phyloP scores from a whole-genome alignment of 2,888 invertebrate species.

The Augiades crinisus region DNA sequence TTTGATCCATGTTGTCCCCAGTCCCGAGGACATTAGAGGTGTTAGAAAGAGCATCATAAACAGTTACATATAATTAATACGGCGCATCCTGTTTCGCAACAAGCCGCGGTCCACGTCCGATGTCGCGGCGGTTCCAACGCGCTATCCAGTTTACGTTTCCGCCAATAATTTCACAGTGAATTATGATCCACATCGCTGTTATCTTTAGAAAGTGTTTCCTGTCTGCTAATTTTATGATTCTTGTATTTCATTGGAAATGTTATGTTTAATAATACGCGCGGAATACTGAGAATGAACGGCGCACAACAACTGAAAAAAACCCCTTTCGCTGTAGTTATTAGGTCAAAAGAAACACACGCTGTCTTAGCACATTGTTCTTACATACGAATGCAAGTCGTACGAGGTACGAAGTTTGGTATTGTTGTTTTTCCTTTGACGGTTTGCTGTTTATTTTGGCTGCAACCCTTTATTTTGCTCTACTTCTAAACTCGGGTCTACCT shows the following conservation, averaged over 20 bases:
- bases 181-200: slow-evolving; percentile 16
- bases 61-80: background rate
- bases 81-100: slow-evolving; percentile 13
- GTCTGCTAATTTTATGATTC: slow-evolving; percentile 4
- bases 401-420: too few species aligned
- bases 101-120: background rate
- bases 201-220: slow-evolving; percentile 24
- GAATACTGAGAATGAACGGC: too few species aligned
- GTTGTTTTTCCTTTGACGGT: too few species aligned
- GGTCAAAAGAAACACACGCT: too few species aligned
- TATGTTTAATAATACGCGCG: background rate
- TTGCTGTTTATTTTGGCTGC: too few species aligned
- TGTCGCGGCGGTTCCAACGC: slow-evolving; percentile 19
- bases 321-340: too few species aligned
- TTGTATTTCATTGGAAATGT: background rate
- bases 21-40: background rate
- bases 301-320: too few species aligned
- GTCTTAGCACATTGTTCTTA: too few species aligned
- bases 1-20: slow-evolving; percentile 9
- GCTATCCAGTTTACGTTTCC: slow-evolving; percentile 4
- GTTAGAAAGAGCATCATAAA: slow-evolving; percentile 9
- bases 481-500: too few species aligned
- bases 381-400: too few species aligned
- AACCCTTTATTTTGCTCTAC: too few species aligned
- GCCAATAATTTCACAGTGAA: slow-evolving; percentile 14